Conservation (phyloP, 2,888 invertebrate genomes). For the Metopia argyrocephala region DNA sequence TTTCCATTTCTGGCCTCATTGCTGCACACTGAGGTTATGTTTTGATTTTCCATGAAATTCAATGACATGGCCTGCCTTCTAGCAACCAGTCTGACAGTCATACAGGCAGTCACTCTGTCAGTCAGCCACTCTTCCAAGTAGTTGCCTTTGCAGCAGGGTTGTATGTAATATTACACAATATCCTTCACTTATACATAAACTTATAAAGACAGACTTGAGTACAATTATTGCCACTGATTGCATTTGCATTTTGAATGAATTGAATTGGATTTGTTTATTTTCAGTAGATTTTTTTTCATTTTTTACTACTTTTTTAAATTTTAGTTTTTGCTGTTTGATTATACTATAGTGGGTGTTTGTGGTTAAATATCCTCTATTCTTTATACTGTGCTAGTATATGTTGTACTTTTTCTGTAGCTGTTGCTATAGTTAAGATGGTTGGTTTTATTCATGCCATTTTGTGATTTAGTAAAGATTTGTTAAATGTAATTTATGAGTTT, state of each 20-base stretch:
- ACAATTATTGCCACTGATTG: constrained; percentile 65
- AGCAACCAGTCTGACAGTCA: background rate
- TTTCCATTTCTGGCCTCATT: constrained; percentile 29
- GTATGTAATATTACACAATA: background rate
- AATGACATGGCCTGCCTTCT: constrained; percentile 53
- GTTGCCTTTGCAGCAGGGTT: background rate
- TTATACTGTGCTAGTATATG: background rate
- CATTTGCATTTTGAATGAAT: constrained; percentile 66
- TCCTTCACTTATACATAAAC: background rate
- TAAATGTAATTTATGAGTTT: constrained; percentile 58
- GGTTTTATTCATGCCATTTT: constrained; percentile 10
- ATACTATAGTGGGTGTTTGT: constrained; percentile 16
- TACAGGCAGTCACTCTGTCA: background rate
- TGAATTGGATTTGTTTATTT: constrained; percentile 62
- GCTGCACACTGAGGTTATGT: constrained; percentile 45
- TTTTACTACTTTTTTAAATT: background rate
- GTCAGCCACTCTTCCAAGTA: background rate
- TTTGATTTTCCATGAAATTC: constrained; percentile 63
- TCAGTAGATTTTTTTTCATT: constrained; percentile 15
- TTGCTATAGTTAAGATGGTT: background rate
- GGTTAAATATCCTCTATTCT: constrained; percentile 13
- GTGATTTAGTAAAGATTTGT: constrained; percentile 47
- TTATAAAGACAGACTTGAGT: constrained; percentile 34
- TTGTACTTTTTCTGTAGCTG: background rate
- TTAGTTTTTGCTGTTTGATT: constrained; percentile 1